phyloP scores from a whole-genome alignment of 2,797 vertebrate genomes.

The Myioborus miniatus region DNA sequence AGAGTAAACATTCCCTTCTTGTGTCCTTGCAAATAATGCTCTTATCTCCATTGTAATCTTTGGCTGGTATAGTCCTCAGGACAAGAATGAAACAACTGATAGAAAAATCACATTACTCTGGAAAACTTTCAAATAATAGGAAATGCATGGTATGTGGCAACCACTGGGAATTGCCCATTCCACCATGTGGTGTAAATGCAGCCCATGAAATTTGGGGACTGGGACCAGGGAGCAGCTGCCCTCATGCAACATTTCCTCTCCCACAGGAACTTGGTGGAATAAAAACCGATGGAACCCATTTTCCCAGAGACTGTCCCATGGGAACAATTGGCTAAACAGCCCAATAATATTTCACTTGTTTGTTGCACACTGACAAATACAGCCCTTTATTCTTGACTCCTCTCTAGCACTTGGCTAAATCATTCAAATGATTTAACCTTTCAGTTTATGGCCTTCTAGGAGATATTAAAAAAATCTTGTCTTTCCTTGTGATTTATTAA shows the following conservation, averaged over 20 bases:
- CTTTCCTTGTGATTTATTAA: not conserved
- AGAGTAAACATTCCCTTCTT: not conserved
- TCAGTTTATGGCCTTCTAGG: not conserved
- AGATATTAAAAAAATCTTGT: not conserved
- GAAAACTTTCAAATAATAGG: not conserved
- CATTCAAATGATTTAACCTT: not conserved
- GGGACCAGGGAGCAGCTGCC: not conserved
- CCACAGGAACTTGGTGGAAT: not conserved
- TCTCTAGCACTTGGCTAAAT: not conserved
- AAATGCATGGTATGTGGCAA: not conserved
- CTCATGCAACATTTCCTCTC: not conserved
- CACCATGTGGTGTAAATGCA: not conserved
- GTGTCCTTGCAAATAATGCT: not conserved
- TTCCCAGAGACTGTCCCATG: not conserved
- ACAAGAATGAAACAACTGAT: not conserved
- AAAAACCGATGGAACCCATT: not conserved
- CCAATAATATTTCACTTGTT: not conserved
- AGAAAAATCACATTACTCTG: not conserved
- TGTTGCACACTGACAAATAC: rapidly evolving
- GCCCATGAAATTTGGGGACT: not conserved
- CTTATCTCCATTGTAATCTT: not conserved
- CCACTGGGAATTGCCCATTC: not conserved
- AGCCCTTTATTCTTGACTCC: not conserved
- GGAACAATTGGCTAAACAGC: not conserved
- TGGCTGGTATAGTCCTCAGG: not conserved